Percentiles rank a stretch among this genome's conserved stretches.
phyloP scores from a whole-genome alignment of 2,888 invertebrate species.

The Bimastos eiseni region DNA sequence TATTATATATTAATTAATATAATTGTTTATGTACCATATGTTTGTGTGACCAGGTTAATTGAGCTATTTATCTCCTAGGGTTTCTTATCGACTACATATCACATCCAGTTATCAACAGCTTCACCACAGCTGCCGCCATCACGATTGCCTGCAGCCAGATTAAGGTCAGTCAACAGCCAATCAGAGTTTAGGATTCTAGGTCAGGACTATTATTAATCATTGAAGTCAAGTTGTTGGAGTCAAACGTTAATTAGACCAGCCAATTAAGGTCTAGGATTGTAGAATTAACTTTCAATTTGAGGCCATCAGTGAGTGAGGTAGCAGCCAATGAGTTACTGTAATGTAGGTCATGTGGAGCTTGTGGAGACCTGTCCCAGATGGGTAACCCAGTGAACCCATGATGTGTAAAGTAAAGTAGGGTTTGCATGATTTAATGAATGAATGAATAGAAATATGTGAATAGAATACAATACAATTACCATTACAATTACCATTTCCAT shows the following conservation, averaged over 20 bases:
- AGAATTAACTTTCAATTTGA: too few relatives aligned
- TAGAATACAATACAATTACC: too few relatives aligned
- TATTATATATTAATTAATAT: too few relatives aligned
- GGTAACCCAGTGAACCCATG: too few relatives aligned
- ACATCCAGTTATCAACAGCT: constrained; percentile 61
- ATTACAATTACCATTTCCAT: neutral
- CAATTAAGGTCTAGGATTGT: neutral
- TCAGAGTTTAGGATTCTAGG: neutral
- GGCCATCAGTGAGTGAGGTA: neutral
- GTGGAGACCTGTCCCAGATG: neutral
- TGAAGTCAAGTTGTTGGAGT: neutral
- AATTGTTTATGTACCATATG: too few relatives aligned
- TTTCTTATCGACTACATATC: constrained; percentile 61
- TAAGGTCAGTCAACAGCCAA: constrained; percentile 33
- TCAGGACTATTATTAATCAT: neutral
- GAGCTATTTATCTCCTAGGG: constrained; percentile 49
- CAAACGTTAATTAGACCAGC: neutral
- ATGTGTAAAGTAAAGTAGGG: too few relatives aligned
- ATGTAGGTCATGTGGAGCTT: neutral
- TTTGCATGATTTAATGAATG: too few relatives aligned
- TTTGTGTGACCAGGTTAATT: too few relatives aligned
- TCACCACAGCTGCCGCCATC: constrained; percentile 62
- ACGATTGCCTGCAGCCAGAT: constrained; percentile 52
- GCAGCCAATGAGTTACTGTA: neutral
- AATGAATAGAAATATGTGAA: too few relatives aligned